These are phyloP conservation scores for Gasterosteus nipponicus DNA, from an alignment of 2,113 vertebrate genomes.

Conservation along the genomic window DNA sequence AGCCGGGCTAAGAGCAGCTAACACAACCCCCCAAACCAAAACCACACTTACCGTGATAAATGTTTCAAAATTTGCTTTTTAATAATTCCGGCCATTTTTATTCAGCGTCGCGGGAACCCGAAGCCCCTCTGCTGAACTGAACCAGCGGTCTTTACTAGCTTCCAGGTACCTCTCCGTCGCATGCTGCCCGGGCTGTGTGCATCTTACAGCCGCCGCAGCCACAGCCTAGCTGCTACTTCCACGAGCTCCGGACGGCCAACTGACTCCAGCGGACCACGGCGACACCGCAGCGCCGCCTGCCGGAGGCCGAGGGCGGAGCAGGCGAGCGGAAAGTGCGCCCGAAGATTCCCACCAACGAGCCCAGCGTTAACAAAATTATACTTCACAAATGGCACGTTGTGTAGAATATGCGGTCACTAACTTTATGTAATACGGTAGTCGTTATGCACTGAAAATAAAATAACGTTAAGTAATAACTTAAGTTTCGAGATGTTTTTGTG, in stretches of 20 bases:
- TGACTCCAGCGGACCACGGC: not conserved
- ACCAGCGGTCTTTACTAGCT: slow-evolving; percentile 28
- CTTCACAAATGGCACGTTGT: not conserved
- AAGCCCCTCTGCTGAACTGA: not conserved
- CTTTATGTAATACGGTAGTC: too few relatives aligned
- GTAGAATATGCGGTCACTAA: not conserved
- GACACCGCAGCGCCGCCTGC: slow-evolving; percentile 37
- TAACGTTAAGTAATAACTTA: too few relatives aligned
- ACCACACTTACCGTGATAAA: slow-evolving; percentile 90
- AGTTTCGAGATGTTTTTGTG: too few relatives aligned
- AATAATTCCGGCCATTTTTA: slow-evolving; percentile 91
- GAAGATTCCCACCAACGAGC: not conserved
- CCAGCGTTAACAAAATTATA: not conserved
- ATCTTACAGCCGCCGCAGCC: slow-evolving; percentile 61
- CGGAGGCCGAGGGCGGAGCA: not conserved
- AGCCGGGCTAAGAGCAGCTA: slow-evolving; percentile 65
- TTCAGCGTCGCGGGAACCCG: not conserved
- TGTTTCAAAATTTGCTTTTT: slow-evolving; percentile 98
- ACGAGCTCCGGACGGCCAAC: slow-evolving; percentile 32
- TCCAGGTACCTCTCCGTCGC: not conserved
- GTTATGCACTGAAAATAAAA: too few relatives aligned
- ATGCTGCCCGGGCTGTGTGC: slow-evolving; percentile 34
- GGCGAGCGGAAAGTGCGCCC: not conserved
- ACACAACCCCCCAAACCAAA: slow-evolving; percentile 11
- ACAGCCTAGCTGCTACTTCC: slow-evolving; percentile 23